phyloP scores from a whole-genome alignment of 2,888 invertebrate genomes.

The Tenthredo amoena region DNA sequence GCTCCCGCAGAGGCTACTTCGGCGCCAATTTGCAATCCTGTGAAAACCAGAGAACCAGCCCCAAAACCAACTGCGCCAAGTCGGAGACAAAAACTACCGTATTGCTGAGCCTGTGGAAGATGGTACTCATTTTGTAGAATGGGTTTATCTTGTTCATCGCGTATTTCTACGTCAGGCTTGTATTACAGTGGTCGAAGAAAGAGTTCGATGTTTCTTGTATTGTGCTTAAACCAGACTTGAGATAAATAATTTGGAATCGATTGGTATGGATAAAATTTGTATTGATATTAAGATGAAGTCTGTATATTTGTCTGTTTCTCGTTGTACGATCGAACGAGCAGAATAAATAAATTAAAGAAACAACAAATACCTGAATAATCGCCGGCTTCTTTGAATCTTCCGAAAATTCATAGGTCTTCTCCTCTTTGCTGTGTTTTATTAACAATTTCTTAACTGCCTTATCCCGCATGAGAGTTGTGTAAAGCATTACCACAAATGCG shows the following conservation, averaged over 20 bases:
- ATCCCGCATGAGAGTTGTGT: conserved; percentile 83
- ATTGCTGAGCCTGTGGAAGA: conserved; percentile 78
- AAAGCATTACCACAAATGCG: conserved; percentile 87
- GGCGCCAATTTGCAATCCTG: conserved; percentile 84
- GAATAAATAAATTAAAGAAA: background rate
- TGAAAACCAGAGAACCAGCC: conserved; percentile 83
- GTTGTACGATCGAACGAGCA: background rate
- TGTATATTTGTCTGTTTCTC: background rate
- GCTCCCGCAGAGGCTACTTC: conserved; percentile 72
- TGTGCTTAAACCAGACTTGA: conserved; percentile 42
- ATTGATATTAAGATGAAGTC: background rate
- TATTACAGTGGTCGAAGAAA: background rate
- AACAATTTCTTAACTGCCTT: conserved; percentile 80
- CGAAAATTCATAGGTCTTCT: conserved; percentile 62
- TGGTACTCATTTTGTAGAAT: conserved; percentile 55
- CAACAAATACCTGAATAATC: conserved; percentile 57
- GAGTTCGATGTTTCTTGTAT: background rate
- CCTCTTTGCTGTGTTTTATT: conserved; percentile 67
- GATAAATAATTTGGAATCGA: background rate
- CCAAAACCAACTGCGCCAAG: conserved; percentile 87
- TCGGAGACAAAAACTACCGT: conserved; percentile 92
- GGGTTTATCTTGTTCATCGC: background rate
- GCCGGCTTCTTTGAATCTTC: conserved; percentile 56
- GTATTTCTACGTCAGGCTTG: background rate
- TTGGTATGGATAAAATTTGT: background rate